phyloP scores from a whole-genome alignment of 2,888 invertebrate genomes.

The Smittia sp. region DNA sequence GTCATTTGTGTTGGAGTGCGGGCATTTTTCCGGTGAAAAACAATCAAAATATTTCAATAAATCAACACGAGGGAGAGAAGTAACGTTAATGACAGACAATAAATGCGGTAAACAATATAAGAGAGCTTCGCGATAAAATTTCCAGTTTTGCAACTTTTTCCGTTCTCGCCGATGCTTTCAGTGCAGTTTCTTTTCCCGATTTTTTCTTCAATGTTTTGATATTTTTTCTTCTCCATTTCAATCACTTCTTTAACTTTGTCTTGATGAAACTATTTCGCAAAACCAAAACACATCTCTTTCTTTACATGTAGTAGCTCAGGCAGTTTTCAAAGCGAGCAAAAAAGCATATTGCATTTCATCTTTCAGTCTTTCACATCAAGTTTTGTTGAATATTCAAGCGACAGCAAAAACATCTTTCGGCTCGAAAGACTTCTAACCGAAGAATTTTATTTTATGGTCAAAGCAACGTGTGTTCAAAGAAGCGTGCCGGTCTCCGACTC shows the following conservation, averaged over 20 bases:
- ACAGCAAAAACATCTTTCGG: conserved; percentile 4
- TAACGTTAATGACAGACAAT: conserved; percentile 38
- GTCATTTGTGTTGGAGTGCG: background rate
- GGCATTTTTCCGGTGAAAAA: background rate
- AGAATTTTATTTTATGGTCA: conserved; percentile 20
- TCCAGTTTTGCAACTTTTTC: conserved; percentile 37
- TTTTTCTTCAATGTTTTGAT: background rate
- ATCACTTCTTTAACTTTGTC: conserved; percentile 19
- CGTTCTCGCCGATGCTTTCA: background rate
- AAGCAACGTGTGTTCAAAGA: conserved; percentile 19
- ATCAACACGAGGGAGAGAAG: conserved; percentile 20
- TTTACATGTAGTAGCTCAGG: background rate
- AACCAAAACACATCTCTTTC: background rate
- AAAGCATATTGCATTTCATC: background rate
- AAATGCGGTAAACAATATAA: conserved; percentile 30
- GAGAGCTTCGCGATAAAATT: conserved; percentile 11
- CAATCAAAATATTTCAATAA: conserved; percentile 33
- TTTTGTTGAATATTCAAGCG: conserved; percentile 23
- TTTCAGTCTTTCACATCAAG: background rate
- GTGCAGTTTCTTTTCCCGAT: conserved; percentile 25
- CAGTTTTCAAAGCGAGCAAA: background rate
- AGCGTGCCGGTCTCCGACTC: conserved; percentile 21
- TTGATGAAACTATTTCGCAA: background rate
- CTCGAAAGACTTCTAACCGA: background rate
- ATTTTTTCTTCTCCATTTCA: background rate